A percentile compares a stretch with the other conserved stretches of the same genome.
These are phyloP conservation scores for Sinopyrophorus schimmeli DNA, from an alignment of 2,888 invertebrate genomes.

Conservation along the genomic window DNA sequence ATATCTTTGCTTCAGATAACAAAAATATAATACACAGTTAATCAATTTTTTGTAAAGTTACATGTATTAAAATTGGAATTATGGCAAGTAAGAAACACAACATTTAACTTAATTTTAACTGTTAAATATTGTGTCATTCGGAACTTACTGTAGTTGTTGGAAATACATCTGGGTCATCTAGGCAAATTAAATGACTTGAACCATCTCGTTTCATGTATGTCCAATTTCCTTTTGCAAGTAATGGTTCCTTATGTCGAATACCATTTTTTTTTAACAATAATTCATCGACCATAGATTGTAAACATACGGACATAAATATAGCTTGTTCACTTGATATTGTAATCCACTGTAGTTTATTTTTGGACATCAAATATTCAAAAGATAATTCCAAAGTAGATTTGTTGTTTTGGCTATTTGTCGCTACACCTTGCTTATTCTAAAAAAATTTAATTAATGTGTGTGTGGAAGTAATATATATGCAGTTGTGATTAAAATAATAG, in stretches of 20 bases:
- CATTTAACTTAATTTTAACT: no score
- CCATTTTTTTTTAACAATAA: conserved; percentile 75
- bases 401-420: conserved; percentile 42
- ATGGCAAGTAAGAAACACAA: no score
- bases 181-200: conserved; percentile 66
- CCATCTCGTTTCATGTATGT: conserved; percentile 76
- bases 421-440: conserved; percentile 43
- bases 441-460: no score
- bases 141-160: conserved; percentile 24
- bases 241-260: conserved; percentile 51
- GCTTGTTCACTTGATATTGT: conserved; percentile 89
- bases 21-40: no score
- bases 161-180: conserved; percentile 46
- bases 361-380: conserved; percentile 92
- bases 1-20: no score
- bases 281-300: conserved; percentile 96
- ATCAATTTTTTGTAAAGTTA: no score
- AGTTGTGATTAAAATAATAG: no score
- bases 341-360: conserved; percentile 92
- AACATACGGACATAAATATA: conserved; percentile 92
- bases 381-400: conserved; percentile 76
- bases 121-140: no score
- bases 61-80: no score
- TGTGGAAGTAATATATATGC: no score
- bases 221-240: conserved; percentile 59